These are phyloP conservation scores for Drosophila infuscata DNA, from an alignment of 2,888 invertebrate genomes.

Conservation along the genomic window DNA sequence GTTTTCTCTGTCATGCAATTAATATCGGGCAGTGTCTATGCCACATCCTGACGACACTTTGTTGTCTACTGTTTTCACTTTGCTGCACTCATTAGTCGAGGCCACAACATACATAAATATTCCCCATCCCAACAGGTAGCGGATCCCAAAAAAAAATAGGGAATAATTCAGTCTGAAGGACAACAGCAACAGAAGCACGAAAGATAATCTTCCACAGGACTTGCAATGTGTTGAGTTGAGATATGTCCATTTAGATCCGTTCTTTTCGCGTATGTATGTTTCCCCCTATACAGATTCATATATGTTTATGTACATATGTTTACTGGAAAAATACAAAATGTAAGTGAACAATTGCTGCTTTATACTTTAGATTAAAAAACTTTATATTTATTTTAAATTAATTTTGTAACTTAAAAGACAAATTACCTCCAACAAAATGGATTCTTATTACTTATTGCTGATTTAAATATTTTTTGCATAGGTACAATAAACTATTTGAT, in stretches of 20 bases:
- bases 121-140: background rate
- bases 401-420: background rate
- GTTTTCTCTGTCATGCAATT: slow-evolving; percentile 45
- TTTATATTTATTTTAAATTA: background rate
- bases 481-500: background rate
- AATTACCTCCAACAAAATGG: background rate
- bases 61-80: slow-evolving; percentile 20
- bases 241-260: background rate
- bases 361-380: background rate
- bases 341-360: background rate
- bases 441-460: background rate
- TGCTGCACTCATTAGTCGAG: slow-evolving; percentile 57
- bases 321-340: background rate
- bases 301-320: background rate
- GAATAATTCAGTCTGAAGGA: background rate
- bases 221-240: background rate
- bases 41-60: slow-evolving; percentile 21
- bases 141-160: background rate
- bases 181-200: background rate
- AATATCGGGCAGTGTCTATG: slow-evolving; percentile 54
- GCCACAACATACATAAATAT: slow-evolving; percentile 51
- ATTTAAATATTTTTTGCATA: background rate
- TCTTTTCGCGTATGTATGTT: background rate
- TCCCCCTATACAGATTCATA: background rate
- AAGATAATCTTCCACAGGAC: background rate